Percentiles rank a stretch among this genome's conserved stretches.
These are phyloP conservation scores for Lamellibrachia satsuma DNA, from an alignment of 2,888 invertebrate species.

Conservation along the genomic window DNA sequence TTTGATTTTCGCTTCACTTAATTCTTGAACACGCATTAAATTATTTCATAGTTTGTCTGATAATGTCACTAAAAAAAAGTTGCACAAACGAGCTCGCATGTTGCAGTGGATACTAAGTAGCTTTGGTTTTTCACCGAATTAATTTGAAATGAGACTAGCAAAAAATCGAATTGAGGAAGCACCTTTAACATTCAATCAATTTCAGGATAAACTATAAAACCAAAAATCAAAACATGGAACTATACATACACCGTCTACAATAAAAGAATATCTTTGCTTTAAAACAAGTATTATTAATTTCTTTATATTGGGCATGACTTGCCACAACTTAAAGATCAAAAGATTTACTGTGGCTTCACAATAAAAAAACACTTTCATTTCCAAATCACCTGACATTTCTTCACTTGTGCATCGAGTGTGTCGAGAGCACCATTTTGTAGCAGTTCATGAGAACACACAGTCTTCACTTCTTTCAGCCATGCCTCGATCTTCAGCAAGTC, in stretches of 20 bases:
- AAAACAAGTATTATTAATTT: background rate
- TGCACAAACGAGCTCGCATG: too few relatives aligned
- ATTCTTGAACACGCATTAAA: too few relatives aligned
- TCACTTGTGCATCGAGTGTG: constrained; percentile 84
- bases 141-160: too few relatives aligned
- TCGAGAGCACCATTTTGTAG: constrained; percentile 80
- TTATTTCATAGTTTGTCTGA: too few relatives aligned
- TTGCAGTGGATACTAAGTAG: too few relatives aligned
- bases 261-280: background rate
- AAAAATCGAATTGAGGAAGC: too few relatives aligned
- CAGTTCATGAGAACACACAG: constrained; percentile 82
- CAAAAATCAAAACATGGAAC: background rate
- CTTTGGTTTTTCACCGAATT: too few relatives aligned
- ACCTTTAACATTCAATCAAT: background rate
- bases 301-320: background rate
- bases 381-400: constrained; percentile 69
- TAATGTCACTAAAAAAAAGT: too few relatives aligned
- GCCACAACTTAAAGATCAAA: background rate
- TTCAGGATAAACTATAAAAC: background rate
- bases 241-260: background rate
- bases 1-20: too few relatives aligned
- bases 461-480: constrained; percentile 91
- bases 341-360: background rate
- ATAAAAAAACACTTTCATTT: background rate
- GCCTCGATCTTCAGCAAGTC: constrained; percentile 82